Evolutionary conservation across 2,888 invertebrate species (phyloP), one percentile per base, ranked within the genome.

Genomic region (Helleia helle): DNA sequence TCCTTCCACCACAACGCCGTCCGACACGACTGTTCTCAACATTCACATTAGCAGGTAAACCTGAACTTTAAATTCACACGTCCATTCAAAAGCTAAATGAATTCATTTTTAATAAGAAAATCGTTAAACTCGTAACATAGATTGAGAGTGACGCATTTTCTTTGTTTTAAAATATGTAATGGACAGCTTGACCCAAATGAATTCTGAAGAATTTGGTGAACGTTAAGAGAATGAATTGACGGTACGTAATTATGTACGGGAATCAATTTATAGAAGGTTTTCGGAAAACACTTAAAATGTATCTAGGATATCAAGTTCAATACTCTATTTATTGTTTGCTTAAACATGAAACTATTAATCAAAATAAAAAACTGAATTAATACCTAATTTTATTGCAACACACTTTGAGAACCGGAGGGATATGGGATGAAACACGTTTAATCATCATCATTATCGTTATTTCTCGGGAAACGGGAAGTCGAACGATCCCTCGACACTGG

Each of bases 1-100:
- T 79, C 80, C 68, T 76, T 80, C 51, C n/a, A n/a, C 71, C 52
- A 65, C 54, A 22, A 8, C 6, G 22, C 22, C 22, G 7, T 22
- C 22, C 7, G 22, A 22, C 22, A 26, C 26, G 26, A 26, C n/a
- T 26, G 9, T 27, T 12, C 17, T 17, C 25, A 6, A 8, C 22
- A 22, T 22, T 22, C 22, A 22, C 5, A 22, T 22, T 22, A 5
- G 22, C 22, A 2, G 22, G 22, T 14, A 36, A 27, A n/a, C 9
- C n/a, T 14, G 4, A 25, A 24, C 14, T 13, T 39, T 36, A 39
- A 27, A 42, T 36, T 34, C 34, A 38, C 38, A 43, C 40, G n/a
- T n/a, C n/a, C 18, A 39, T 28, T 37, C 40, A 40, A 27, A 14
- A 34, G 14, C 31, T 12, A 11, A 17, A 34, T 14, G 13, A 12